Conservation (phyloP, 35 echinoderm and acorn worm genomes). For the Chiridota heheva region DNA sequence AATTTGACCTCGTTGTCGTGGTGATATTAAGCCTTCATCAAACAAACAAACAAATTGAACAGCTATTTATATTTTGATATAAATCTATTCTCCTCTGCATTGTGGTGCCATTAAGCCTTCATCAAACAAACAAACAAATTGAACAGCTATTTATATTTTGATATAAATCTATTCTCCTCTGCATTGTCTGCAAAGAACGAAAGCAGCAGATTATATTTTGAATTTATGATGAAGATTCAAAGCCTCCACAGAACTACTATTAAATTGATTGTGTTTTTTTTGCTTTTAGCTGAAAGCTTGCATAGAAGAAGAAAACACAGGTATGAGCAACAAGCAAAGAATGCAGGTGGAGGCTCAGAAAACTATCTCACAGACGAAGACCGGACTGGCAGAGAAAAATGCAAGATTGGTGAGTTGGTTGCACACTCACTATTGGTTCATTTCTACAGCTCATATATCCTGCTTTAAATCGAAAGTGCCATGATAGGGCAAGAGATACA, state of each 20-base stretch:
- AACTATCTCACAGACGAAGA: constrained; percentile 50
- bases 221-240: not conserved
- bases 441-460: too few relatives aligned
- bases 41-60: too few relatives aligned
- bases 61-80: too few relatives aligned
- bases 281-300: constrained; percentile 40
- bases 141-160: too few relatives aligned
- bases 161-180: too few relatives aligned
- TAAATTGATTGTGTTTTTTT: not conserved
- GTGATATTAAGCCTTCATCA: too few relatives aligned
- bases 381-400: constrained; percentile 68
- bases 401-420: constrained; percentile 45
- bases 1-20: too few relatives aligned
- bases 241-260: not conserved
- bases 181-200: not conserved
- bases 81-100: too few relatives aligned
- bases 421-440: not conserved
- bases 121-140: too few relatives aligned
- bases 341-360: constrained; percentile 69
- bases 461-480: not conserved
- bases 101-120: too few relatives aligned
- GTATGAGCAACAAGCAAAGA: constrained; percentile 53
- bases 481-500: too few relatives aligned
- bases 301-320: constrained; percentile 28
- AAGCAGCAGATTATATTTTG: not conserved